A percentile compares a stretch with the other conserved stretches of the same genome.
Conservation (phyloP, 1,140 invertebrate species). For the Ladona fulva region DNA sequence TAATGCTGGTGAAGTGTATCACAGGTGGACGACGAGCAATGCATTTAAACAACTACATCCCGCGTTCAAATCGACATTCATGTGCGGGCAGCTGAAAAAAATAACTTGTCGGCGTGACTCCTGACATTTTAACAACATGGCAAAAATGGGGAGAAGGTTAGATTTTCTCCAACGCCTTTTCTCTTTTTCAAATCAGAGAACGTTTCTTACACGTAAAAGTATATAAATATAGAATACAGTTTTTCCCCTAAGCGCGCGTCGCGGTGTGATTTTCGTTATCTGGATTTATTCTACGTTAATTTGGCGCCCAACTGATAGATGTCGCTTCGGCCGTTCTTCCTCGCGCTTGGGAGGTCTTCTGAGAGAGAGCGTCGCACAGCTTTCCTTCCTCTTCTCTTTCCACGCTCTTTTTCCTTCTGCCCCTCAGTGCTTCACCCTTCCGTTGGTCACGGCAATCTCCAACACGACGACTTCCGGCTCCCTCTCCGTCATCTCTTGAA, state of each 20-base stretch:
- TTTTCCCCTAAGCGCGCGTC: no score
- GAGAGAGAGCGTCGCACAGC: not conserved
- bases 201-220: no score
- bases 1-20: not conserved
- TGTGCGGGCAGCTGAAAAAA: not conserved
- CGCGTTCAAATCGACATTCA: not conserved
- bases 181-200: no score
- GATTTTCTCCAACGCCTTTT: no score
- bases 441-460: not conserved
- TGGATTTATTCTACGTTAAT: no score
- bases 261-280: no score
- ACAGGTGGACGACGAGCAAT: not conserved
- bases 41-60: not conserved
- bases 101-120: not conserved
- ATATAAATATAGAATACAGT: no score
- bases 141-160: no score
- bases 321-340: no score
- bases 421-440: not conserved
- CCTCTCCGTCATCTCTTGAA: not conserved
- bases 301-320: no score
- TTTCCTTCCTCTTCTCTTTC: not conserved
- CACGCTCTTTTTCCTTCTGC: not conserved
- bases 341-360: no score
- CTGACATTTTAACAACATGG: not conserved
- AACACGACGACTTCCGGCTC: not conserved